phyloP scores from a whole-genome alignment of 2,797 vertebrate genomes.

The Columba guinea region DNA sequence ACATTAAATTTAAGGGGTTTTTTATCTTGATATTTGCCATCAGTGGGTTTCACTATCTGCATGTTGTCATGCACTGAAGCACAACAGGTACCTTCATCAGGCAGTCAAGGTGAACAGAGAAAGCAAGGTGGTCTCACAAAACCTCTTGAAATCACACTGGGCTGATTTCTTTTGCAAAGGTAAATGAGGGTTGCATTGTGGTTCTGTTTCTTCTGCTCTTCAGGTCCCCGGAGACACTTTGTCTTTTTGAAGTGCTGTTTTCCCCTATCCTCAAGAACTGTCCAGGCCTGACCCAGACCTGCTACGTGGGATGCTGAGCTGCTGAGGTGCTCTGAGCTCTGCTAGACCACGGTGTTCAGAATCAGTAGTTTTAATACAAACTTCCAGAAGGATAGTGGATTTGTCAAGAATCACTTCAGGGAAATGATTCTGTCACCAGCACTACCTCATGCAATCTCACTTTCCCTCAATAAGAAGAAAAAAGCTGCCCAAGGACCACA shows the following conservation, averaged over 20 bases:
- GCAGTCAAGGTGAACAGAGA: background rate
- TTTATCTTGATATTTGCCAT: background rate
- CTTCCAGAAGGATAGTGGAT: background rate
- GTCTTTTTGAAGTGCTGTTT: background rate
- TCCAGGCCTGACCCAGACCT: background rate
- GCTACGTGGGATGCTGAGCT: fast-evolving
- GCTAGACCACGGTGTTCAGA: background rate
- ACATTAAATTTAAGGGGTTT: background rate
- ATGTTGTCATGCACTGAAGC: background rate
- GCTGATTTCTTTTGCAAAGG: background rate
- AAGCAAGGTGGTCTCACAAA: background rate
- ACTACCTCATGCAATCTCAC: background rate
- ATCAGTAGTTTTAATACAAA: background rate
- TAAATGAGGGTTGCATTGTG: background rate
- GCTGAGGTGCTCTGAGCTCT: background rate
- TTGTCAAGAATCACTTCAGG: background rate
- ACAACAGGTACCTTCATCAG: background rate
- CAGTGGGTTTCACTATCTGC: background rate
- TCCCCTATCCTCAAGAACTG: background rate
- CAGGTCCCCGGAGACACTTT: background rate
- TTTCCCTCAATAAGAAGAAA: background rate
- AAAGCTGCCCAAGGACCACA: background rate
- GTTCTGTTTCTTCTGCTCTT: background rate
- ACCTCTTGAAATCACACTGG: background rate
- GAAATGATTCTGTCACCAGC: background rate